Conservation (phyloP, 2,888 invertebrate species). For the Spatulosminthurus flaviceps region DNA sequence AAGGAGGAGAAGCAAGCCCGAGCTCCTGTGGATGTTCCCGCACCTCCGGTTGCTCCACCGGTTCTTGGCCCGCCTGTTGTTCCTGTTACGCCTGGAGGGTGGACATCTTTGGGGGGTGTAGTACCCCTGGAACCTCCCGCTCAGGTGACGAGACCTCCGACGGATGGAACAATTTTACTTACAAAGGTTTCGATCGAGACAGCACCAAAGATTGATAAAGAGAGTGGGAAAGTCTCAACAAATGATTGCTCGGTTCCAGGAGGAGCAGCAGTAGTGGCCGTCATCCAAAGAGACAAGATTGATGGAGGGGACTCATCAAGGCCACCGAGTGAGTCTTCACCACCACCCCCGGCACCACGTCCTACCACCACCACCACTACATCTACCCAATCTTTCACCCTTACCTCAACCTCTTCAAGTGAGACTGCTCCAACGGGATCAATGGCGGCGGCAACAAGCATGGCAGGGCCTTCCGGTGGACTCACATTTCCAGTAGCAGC, state of each 20-base stretch:
- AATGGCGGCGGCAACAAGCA: not conserved
- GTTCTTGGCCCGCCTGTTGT: not conserved
- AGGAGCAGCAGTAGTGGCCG: constrained; percentile 40
- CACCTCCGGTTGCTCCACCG: not conserved
- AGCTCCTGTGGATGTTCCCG: not conserved
- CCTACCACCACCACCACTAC: too few relatives aligned
- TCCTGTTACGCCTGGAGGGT: too few relatives aligned
- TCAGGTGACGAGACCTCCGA: not conserved
- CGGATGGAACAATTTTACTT: constrained; percentile 29
- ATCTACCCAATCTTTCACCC: not conserved
- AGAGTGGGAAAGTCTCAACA: constrained; percentile 52
- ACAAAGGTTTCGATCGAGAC: constrained; percentile 50
- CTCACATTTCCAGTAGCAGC: not conserved
- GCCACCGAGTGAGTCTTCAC: not conserved
- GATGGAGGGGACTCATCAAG: not conserved
- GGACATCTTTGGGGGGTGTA: not conserved
- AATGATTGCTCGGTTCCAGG: constrained; percentile 50
- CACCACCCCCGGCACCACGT: constrained; percentile 10
- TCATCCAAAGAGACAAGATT: not conserved
- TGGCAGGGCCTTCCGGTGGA: not conserved
- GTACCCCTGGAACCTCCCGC: not conserved
- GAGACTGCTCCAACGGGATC: not conserved
- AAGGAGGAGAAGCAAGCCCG: constrained; percentile 74
- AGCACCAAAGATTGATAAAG: constrained; percentile 51
- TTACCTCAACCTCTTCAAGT: not conserved